Base-by-base conservation (phyloP, 2,113 vertebrate genomes). In the Plotosus lineatus region DNA sequence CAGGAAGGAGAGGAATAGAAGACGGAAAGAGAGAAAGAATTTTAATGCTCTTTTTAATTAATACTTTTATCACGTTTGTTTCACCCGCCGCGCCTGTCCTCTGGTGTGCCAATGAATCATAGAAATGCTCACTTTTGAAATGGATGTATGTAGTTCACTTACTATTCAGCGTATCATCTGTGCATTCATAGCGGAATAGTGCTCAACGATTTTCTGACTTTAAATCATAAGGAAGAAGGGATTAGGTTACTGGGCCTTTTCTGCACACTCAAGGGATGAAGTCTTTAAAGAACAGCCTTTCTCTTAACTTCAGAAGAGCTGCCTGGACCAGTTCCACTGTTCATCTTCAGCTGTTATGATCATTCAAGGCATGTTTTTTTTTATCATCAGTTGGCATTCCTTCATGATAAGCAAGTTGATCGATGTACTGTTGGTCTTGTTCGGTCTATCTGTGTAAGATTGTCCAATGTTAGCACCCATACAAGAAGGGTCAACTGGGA, bases 41-140 rank as follows among this genome's bases (percentile, higher is more conserved):
- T 80, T 85, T 78, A 73, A 79, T 81, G 84, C 80, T 84, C 83
- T 72, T 72, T 50, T 69, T 82, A 87, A 87, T 88, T 83, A 85
- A 88, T 85, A 79, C 60, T 81, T 75, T 84, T 87, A 84, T 84
- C 82, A 65, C 74, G 55, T 83, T 84, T 77, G 65, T 83, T 82
- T 86, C 84, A 85, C 75, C 77, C 75, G 81, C 80, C 76, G 56
- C 69, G 75, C 68, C 65, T 55, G 50, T 68, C 40, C 84, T 55
- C 73, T 17, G 26, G 65, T 71, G 55, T 38, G 33, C 75, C 79
- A 56, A 71, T 80, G 82, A 84, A 82, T 84, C 87, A 73, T 15
- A 73, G 73, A 48, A 73, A 77, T 4, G 2, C 58, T 17, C 19
- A 17, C 58, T 60, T 51, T 40, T 31, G 40, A 61, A 68, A 56